A percentile compares a stretch with the other conserved stretches of the same genome.
These are phyloP conservation scores for Brachionichthys hirsutus DNA, from an alignment of 2,113 vertebrate species.

Conservation along the genomic window DNA sequence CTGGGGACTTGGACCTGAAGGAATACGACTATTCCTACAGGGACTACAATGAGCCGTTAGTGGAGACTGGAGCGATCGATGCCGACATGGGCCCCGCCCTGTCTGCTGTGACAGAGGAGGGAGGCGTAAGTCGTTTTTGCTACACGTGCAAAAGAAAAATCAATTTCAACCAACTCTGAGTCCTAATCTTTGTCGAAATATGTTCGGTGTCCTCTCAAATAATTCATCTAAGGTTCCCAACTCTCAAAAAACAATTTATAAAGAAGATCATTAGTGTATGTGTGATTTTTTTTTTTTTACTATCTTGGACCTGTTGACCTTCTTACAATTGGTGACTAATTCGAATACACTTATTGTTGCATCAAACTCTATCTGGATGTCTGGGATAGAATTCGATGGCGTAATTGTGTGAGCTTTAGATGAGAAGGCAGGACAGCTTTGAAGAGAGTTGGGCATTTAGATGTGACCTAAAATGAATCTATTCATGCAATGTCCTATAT, in stretches of 20 bases:
- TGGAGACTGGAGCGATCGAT: conserved; percentile 60
- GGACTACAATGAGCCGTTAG: conserved; percentile 78
- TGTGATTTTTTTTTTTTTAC: not conserved
- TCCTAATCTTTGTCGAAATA: conserved; percentile 12
- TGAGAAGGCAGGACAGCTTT: too few species aligned
- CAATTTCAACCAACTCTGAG: conserved; percentile 58
- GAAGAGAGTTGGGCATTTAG: too few species aligned
- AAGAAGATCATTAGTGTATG: not conserved
- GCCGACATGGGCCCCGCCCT: conserved; percentile 84
- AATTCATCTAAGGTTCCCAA: conserved; percentile 39
- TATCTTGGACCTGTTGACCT: not conserved
- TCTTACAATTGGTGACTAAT: not conserved
- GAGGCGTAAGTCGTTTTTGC: conserved; percentile 86
- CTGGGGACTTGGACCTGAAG: conserved; percentile 75
- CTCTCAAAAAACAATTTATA: not conserved
- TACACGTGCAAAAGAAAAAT: conserved; percentile 29
- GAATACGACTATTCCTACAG: conserved; percentile 88
- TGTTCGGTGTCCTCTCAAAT: conserved; percentile 24
- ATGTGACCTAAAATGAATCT: too few species aligned
- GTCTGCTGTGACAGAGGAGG: conserved; percentile 84
- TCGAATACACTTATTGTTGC: too few species aligned
- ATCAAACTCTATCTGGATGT: too few species aligned
- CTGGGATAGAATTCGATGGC: too few species aligned
- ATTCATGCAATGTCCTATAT: too few species aligned
- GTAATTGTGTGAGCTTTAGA: too few species aligned